Base-by-base conservation (phyloP, 2,113 vertebrate genomes). In the Dicaeum eximium region DNA sequence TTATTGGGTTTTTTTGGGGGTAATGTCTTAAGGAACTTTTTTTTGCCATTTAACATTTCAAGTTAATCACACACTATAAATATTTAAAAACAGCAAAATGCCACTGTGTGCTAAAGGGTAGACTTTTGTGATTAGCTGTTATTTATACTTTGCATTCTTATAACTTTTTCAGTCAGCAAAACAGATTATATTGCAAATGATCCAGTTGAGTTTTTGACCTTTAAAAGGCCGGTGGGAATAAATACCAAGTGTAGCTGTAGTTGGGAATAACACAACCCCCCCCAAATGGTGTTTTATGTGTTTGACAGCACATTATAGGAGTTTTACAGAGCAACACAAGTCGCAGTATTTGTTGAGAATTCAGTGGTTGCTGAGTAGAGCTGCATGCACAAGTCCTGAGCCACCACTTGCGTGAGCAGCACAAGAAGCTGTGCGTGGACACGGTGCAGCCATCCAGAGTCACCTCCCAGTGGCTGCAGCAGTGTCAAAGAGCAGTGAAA, bases 1-100 rank as follows among this genome's bases (percentile, higher is more conserved):
- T 70, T 89, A 28, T n/a, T 69, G 4, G 4, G 10, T 82, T 71
- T 57, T 27, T 4, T 3, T 15, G 7, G 28, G 30, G 15, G 19
- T 65, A 62, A 61, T 78, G 22, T 23, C 84, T 90, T 78, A 35
- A 47, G 47, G 54, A 80, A 37, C 20, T 42, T 77, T 83, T 80
- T 58, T 93, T 80, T 88, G 10, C 40, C 31, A 61, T 60, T 84
- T 83, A 73, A 54, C 45, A 62, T 78, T 80, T 78, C 1, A 9
- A 65, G 16, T 47, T 71, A 83, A 60, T 51, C 23, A 60, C 35
- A 79, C 17, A 19, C 11, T 61, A 35, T 23, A 75, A 77, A 37
- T 88, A 87, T 77, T 92, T 90, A 10, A 95, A 84, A 72, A 20
- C 30, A 47, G 11, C 44, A 69, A 77, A 90, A 84, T 78, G 13